phyloP scores from a whole-genome alignment of 2,888 invertebrate species.

The Sesia bembeciformis region DNA sequence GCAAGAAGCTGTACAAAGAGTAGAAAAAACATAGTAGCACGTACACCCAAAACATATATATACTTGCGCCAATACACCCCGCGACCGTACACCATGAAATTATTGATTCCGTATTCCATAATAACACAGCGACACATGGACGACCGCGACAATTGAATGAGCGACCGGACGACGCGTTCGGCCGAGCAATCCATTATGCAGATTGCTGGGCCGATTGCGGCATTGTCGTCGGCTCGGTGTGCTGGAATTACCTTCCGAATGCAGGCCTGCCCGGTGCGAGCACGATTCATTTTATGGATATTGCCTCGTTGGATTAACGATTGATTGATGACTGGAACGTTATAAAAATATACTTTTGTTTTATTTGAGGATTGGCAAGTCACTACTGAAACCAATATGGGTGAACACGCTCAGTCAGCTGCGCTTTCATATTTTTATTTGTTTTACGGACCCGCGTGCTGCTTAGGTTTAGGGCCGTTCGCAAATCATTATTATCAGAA shows the following conservation, averaged over 20 bases:
- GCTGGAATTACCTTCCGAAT: conserved; percentile 32
- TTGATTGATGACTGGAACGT: conserved; percentile 49
- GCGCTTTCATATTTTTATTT: too few relatives aligned
- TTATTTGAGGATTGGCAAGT: not conserved
- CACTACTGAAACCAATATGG: not conserved
- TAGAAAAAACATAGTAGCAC: too few relatives aligned
- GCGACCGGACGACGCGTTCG: conserved; percentile 62
- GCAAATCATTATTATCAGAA: too few relatives aligned
- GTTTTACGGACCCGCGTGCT: too few relatives aligned
- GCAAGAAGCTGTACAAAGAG: too few relatives aligned
- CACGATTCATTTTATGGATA: conserved; percentile 37
- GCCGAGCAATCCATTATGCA: conserved; percentile 72
- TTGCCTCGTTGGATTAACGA: conserved; percentile 57
- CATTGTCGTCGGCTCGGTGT: conserved; percentile 57
- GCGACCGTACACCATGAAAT: conserved; percentile 33
- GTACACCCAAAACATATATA: too few relatives aligned
- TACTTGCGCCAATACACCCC: not conserved
- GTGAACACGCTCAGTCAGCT: not conserved
- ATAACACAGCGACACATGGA: conserved; percentile 63
- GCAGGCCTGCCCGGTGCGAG: conserved; percentile 13
- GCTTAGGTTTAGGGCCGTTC: too few relatives aligned
- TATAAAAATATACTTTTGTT: not conserved
- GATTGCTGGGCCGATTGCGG: conserved; percentile 70
- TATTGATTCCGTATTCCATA: conserved; percentile 63
- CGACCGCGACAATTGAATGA: conserved; percentile 70